Conservation (phyloP, 1,140 invertebrate genomes). For the Hyposmocoma kahamanoa region DNA sequence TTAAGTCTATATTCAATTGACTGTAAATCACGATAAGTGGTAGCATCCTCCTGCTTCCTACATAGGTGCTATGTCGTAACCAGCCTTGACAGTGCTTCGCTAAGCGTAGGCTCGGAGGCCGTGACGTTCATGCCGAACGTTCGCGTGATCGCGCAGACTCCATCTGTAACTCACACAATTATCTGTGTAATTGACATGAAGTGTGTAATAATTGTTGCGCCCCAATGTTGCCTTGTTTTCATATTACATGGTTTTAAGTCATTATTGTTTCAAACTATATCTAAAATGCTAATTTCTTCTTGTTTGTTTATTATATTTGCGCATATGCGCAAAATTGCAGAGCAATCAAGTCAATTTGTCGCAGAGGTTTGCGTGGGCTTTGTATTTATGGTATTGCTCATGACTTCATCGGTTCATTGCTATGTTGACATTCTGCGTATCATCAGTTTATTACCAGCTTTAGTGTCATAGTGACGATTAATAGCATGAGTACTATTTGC, state of each 20-base stretch:
- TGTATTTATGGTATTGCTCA: conserved; percentile 48
- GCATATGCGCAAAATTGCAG: no score
- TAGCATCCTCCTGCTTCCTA: conserved; percentile 18
- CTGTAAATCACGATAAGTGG: conserved; percentile 13
- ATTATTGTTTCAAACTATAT: no score
- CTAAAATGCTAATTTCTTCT: no score
- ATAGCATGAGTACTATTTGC: no score
- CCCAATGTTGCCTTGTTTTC: no score
- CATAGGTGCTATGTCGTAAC: conserved; percentile 2
- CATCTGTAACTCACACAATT: conserved; percentile 13
- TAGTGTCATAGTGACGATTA: no score
- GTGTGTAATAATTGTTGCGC: no score
- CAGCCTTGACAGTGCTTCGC: conserved; percentile 31
- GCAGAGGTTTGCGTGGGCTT: conserved; percentile 39
- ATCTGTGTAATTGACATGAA: conserved; percentile 18
- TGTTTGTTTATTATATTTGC: no score
- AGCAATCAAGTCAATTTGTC: conserved; percentile 35
- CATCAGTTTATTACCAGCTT: no score
- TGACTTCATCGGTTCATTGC: conserved; percentile 48
- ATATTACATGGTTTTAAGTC: no score
- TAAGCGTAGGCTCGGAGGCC: conserved; percentile 36
- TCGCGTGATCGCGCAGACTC: conserved; percentile 24
- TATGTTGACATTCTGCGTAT: conserved; percentile 28
- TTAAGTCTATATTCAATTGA: no score
- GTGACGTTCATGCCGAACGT: conserved; percentile 27